phyloP scores from a whole-genome alignment of 2,797 vertebrate genomes.

The Otolemur crassicaudatus region DNA sequence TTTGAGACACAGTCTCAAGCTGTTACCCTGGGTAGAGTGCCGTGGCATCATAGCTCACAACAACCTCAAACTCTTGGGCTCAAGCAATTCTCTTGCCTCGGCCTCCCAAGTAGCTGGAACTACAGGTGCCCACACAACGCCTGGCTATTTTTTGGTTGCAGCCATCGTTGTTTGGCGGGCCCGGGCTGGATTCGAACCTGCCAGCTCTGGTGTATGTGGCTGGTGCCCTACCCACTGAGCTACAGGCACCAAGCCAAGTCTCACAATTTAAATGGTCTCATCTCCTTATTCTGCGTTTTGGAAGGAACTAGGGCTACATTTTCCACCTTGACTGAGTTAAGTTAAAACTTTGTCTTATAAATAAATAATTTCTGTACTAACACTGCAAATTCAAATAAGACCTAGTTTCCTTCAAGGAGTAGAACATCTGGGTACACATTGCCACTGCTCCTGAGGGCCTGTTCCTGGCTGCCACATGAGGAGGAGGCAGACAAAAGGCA shows the following conservation, averaged over 20 bases:
- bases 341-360: slow-evolving; percentile 81
- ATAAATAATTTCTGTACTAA: slow-evolving; percentile 76
- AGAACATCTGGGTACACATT: neutral
- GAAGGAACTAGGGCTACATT: slow-evolving; percentile 78
- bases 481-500: neutral
- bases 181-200: too few relatives aligned
- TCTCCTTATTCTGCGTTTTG: slow-evolving; percentile 79
- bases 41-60: too few relatives aligned
- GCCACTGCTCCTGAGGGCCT: neutral
- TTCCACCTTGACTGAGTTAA: slow-evolving; percentile 69
- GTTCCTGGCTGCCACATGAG: too few relatives aligned
- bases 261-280: slow-evolving; percentile 79
- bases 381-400: slow-evolving; percentile 81
- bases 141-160: too few relatives aligned
- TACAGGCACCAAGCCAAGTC: neutral
- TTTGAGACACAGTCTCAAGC: too few relatives aligned
- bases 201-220: too few relatives aligned
- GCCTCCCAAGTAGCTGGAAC: too few relatives aligned
- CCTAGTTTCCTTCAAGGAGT: slow-evolving; percentile 59
- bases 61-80: too few relatives aligned
- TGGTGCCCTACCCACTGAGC: neutral
- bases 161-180: too few relatives aligned
- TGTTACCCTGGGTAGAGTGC: too few relatives aligned
- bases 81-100: too few relatives aligned
- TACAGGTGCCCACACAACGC: too few relatives aligned